Evolutionary conservation across 2,888 invertebrate species (phyloP).

Genomic region (Agrotis puta): DNA sequence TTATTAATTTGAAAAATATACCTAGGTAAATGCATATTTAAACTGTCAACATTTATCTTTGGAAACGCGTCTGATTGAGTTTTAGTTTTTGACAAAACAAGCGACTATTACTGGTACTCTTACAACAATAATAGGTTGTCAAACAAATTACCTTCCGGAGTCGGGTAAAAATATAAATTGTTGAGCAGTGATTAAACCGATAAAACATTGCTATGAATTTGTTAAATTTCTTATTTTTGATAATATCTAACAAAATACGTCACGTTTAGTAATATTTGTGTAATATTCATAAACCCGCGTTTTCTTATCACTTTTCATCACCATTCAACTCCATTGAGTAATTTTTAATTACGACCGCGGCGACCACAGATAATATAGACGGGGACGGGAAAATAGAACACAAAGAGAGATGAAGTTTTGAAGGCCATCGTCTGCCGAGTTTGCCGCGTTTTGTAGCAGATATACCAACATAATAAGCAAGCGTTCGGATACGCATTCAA

Average conservation of each 20-base stretch:
- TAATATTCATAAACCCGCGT: conserved; percentile 2
- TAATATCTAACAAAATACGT: not conserved
- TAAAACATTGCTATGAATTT: too few relatives aligned
- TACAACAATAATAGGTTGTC: too few relatives aligned
- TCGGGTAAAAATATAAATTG: too few relatives aligned
- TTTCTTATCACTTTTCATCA: not conserved
- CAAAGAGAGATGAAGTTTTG: conserved; percentile 51
- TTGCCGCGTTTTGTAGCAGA: conserved; percentile 65
- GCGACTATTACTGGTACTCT: too few relatives aligned
- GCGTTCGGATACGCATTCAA: conserved; percentile 47
- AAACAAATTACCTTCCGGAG: too few relatives aligned
- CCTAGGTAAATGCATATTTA: too few relatives aligned
- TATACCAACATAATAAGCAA: conserved; percentile 50
- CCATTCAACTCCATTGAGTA: not conserved
- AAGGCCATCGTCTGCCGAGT: conserved; percentile 62
- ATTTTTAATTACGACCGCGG: conserved; percentile 8
- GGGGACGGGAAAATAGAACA: conserved; percentile 37
- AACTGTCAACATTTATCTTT: too few relatives aligned
- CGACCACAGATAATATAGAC: conserved; percentile 26
- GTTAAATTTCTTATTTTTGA: not conserved
- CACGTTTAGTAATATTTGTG: not conserved
- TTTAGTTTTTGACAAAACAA: too few relatives aligned
- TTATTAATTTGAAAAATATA: too few relatives aligned
- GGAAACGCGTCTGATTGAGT: too few relatives aligned
- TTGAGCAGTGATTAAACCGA: too few relatives aligned